Conservation (phyloP, 2,888 invertebrate species). For the Mythimna pallens region DNA sequence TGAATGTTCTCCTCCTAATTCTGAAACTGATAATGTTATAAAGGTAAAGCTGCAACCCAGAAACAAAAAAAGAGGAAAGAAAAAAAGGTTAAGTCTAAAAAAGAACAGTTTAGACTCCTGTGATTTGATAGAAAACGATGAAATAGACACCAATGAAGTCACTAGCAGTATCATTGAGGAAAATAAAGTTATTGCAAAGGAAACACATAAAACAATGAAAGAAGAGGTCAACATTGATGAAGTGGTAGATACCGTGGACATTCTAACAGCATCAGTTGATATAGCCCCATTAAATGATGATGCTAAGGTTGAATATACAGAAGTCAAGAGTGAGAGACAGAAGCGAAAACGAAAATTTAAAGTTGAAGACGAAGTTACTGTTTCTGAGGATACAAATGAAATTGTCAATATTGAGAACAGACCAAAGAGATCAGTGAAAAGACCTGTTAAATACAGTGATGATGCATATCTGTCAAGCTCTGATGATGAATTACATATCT, state of each 20-base stretch:
- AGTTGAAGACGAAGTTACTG: constrained; percentile 25
- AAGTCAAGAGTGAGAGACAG: constrained; percentile 48
- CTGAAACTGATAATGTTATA: constrained; percentile 72
- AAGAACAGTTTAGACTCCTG: constrained; percentile 45
- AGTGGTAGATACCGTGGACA: background rate
- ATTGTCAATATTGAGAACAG: constrained; percentile 66
- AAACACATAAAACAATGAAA: constrained; percentile 11
- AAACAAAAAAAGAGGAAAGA: constrained; percentile 76
- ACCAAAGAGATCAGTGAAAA: constrained; percentile 82
- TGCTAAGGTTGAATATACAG: constrained; percentile 5
- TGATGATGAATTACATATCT: constrained; percentile 86
- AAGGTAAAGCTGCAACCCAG: constrained; percentile 81
- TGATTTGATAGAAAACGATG: constrained; percentile 46
- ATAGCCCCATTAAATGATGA: background rate
- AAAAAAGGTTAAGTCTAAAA: constrained; percentile 72
- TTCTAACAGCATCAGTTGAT: constrained; percentile 2
- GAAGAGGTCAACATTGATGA: background rate
- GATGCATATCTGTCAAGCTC: constrained; percentile 78
- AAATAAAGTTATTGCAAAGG: constrained; percentile 1
- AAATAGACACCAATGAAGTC: constrained; percentile 27
- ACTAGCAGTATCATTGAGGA: constrained; percentile 30
- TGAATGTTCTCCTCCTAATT: constrained; percentile 61
- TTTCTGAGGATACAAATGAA: constrained; percentile 19
- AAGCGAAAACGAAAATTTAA: constrained; percentile 54
- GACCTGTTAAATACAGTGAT: constrained; percentile 83